Evolutionary conservation across 2,113 vertebrate genomes (phyloP).

Genomic region (Brachypodius melanocephalos): DNA sequence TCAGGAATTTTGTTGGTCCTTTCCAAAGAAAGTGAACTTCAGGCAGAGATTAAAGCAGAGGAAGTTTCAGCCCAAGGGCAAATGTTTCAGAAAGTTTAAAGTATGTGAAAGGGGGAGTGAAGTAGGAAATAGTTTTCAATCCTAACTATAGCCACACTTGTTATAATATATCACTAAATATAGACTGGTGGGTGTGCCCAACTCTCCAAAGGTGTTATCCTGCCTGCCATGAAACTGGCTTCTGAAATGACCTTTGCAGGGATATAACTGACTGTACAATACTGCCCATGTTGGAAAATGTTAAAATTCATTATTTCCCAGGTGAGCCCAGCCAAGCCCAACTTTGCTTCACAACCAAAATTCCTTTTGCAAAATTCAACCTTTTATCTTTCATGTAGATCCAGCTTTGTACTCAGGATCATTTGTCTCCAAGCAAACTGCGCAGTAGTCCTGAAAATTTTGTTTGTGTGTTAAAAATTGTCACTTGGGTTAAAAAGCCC

Average conservation of each 20-base stretch:
- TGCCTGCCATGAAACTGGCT: constrained; percentile 3
- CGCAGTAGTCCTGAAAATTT: neutral
- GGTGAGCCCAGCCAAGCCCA: constrained; percentile 39
- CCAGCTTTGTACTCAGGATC: neutral
- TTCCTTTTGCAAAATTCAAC: constrained; percentile 3
- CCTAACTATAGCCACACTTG: constrained; percentile 29
- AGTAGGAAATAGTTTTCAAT: constrained; percentile 55
- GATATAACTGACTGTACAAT: neutral
- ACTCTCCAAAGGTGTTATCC: neutral
- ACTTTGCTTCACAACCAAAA: constrained; percentile 1
- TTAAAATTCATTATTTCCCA: constrained; percentile 41
- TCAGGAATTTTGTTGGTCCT: constrained; percentile 39
- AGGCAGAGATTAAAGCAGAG: constrained; percentile 60
- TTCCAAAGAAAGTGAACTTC: constrained; percentile 46
- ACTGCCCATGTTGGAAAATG: neutral
- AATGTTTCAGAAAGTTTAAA: constrained; percentile 54
- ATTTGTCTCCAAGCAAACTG: constrained; percentile 30
- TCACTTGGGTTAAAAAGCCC: constrained; percentile 34
- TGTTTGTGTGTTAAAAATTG: constrained; percentile 53
- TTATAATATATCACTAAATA: constrained; percentile 49
- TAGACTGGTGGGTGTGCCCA: neutral
- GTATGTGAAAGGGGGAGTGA: constrained; percentile 27
- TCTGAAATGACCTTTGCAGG: constrained; percentile 31
- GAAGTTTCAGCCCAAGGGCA: constrained; percentile 62
- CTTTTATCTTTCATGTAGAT: constrained; percentile 28